Percentiles rank a stretch among this genome's conserved stretches.
These are phyloP conservation scores for Pomacea canaliculata DNA, from an alignment of 2,888 invertebrate genomes.

Conservation along the genomic window DNA sequence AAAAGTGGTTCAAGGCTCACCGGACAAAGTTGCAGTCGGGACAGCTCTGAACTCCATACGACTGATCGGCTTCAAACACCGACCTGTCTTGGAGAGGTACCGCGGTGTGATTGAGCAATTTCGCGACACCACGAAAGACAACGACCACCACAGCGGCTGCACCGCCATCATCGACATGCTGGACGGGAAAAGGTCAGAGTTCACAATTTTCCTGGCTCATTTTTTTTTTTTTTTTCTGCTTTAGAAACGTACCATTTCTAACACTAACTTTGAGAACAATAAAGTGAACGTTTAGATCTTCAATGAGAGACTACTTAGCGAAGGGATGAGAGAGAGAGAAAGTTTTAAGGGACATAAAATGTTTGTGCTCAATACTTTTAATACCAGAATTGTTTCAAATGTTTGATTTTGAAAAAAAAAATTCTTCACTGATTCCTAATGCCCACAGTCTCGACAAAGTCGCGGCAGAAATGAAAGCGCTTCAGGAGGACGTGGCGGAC, in stretches of 20 bases:
- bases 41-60: slow-evolving; percentile 33
- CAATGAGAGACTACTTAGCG: too few relatives aligned
- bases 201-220: not conserved
- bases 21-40: slow-evolving; percentile 29
- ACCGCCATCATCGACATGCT: slow-evolving; percentile 48
- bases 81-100: slow-evolving; percentile 37
- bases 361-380: too few relatives aligned
- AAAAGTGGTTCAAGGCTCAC: slow-evolving; percentile 19
- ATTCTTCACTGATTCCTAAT: too few relatives aligned
- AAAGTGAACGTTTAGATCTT: too few relatives aligned
- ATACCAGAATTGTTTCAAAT: too few relatives aligned
- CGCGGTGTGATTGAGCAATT: slow-evolving; percentile 37
- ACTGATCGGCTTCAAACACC: slow-evolving; percentile 35
- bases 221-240: too few relatives aligned
- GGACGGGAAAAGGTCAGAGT: slow-evolving; percentile 51
- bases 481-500: slow-evolving; percentile 44
- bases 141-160: slow-evolving; percentile 37
- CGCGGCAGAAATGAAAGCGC: slow-evolving; percentile 45
- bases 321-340: too few relatives aligned
- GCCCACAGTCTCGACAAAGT: slow-evolving; percentile 45
- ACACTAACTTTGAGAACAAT: too few relatives aligned
- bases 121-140: slow-evolving; percentile 27
- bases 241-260: too few relatives aligned
- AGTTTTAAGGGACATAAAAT: too few relatives aligned
- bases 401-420: too few relatives aligned